A percentile compares a stretch with the other conserved stretches of the same genome.
phyloP scores from a whole-genome alignment of 2,888 invertebrate genomes.

The Drosophila buzzatii region DNA sequence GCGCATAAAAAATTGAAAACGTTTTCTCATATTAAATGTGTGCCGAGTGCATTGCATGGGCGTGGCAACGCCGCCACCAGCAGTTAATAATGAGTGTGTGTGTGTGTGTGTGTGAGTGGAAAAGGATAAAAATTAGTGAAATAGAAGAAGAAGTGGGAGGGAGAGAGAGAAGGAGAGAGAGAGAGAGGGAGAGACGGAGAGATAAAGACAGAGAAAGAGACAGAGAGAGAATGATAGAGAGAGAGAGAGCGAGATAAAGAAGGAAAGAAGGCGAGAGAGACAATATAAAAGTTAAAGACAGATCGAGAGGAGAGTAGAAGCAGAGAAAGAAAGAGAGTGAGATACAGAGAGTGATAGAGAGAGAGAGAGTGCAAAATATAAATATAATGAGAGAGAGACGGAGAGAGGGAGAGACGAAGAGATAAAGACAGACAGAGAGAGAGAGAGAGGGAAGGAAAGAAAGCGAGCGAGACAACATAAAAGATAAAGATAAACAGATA shows the following conservation, averaged over 20 bases:
- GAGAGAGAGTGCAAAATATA: too few species aligned
- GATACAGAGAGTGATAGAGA: neutral
- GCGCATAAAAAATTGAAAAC: slow-evolving; percentile 77
- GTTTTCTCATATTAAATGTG: slow-evolving; percentile 78
- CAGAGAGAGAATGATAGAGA: neutral
- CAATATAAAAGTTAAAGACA: neutral
- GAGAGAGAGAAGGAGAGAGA: neutral
- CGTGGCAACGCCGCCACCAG: slow-evolving; percentile 33
- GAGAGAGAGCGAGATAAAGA: neutral
- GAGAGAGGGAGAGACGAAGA: too few species aligned
- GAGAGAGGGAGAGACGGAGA: neutral
- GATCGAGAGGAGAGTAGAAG: too few species aligned
- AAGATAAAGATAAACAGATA: too few species aligned
- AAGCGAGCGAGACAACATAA: too few species aligned
- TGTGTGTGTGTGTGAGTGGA: slow-evolving; percentile 28
- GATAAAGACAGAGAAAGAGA: neutral
- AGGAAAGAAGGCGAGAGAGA: neutral
- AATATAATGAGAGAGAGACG: too few species aligned
- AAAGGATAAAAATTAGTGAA: slow-evolving; percentile 31
- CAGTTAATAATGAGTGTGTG: slow-evolving; percentile 62
- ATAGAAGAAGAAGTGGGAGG: neutral
- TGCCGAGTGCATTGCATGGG: slow-evolving; percentile 55
- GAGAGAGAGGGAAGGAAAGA: too few species aligned
- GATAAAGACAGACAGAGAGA: too few species aligned
- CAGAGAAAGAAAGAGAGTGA: neutral